Evolutionary conservation across 2,888 invertebrate species (phyloP), one percentile per base, ranked within the genome.

Genomic region (Macropis europaea): DNA sequence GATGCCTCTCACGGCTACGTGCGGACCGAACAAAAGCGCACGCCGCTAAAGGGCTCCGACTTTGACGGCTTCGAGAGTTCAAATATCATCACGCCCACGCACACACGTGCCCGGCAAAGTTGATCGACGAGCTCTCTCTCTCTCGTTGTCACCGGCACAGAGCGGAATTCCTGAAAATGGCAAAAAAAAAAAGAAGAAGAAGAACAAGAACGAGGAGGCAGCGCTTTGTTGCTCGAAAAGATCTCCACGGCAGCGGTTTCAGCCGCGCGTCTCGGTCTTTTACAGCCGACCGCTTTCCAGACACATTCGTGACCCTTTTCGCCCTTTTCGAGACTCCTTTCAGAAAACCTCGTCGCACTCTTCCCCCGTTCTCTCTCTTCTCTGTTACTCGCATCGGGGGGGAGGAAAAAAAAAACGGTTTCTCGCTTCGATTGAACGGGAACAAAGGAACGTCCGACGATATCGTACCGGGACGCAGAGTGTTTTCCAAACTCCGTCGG

Each of bases 71-170:
- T 64, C 66, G 68, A 63, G 62, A 59, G 62, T 53, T 67, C 63
- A 56, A 73, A 74, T 63, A 59, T 74, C 63, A 61, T 74, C 74
- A 32, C 62, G 60, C 15, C 57, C 50, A 28, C 66, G 62, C 61
- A 63, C 56, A 72, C 63, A 50, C 64, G 68, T 57, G 64, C 48
- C 36, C 45, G 40, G 36, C 24, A 19, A 60, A 40, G 66, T 72
- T 66, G 59, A 75, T 68, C 76, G 61, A 67, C 73, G 63, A 67
- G 66, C 50, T n/a, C n/a, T n/a, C n/a, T n/a, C 57, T 59, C 76
- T 73, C 47, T 30, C 54, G 57, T 52, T 64, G 63, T 62, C 53
- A 66, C 61, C 42, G 57, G 34, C 47, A 22, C n/a, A 24, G 32
- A 30, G 47, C 32, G 43, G 52, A 60, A 61, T 73, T 60, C 53